Evolutionary conservation across 2,113 vertebrate species (phyloP).

Genomic region (human): GRCh38 chr18:43519001-43519500

Average conservation of each 20-base stretch:
- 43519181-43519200: background rate
- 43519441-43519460: background rate
- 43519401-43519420: background rate
- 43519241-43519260: background rate
- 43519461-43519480: constrained; percentile 15
- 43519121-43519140: background rate
- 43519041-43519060: background rate
- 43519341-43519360: background rate
- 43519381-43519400: background rate
- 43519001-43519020: background rate
- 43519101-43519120: background rate
- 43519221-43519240: background rate
- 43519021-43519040: background rate
- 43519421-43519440: constrained; percentile 49
- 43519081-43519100: background rate
- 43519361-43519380: background rate
- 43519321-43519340: background rate
- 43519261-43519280: background rate
- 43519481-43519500: constrained; percentile 17
- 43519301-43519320: background rate
- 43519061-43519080: background rate
- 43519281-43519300: background rate
- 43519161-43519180: background rate
- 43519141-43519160: background rate
- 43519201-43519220: background rate